These are phyloP conservation scores for Petrocephalus sullivani DNA, from an alignment of 2,797 vertebrate species.

Conservation along the genomic window DNA sequence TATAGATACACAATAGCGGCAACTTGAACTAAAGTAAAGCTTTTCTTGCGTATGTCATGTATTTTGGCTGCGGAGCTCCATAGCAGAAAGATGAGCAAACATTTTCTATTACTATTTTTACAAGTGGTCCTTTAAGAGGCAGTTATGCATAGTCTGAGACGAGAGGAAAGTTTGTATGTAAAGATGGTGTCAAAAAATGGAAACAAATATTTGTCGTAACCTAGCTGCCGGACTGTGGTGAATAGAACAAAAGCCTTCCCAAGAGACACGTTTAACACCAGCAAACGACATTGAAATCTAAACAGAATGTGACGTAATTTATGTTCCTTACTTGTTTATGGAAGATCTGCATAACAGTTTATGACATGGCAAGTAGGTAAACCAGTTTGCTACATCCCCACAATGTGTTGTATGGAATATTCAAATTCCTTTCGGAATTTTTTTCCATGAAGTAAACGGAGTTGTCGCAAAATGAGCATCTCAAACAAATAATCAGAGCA, in stretches of 20 bases:
- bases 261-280: not conserved
- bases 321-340: not conserved
- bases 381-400: not conserved
- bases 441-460: not conserved
- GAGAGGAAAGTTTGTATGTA: not conserved
- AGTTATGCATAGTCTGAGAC: not conserved
- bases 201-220: not conserved
- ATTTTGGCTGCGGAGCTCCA: not conserved
- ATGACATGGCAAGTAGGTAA: not conserved
- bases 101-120: not conserved
- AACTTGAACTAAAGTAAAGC: not conserved
- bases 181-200: not conserved
- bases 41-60: not conserved
- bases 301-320: not conserved
- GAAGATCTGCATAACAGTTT: not conserved
- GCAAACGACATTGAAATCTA: not conserved
- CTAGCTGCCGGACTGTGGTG: not conserved
- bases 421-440: not conserved
- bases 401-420: not conserved
- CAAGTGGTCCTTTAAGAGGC: not conserved
- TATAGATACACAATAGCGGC: not conserved
- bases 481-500: not conserved
- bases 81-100: not conserved
- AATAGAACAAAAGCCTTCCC: not conserved
- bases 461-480: not conserved